These are phyloP conservation scores for Cryptops parisi DNA, from an alignment of 2,888 invertebrate species.

Conservation along the genomic window DNA sequence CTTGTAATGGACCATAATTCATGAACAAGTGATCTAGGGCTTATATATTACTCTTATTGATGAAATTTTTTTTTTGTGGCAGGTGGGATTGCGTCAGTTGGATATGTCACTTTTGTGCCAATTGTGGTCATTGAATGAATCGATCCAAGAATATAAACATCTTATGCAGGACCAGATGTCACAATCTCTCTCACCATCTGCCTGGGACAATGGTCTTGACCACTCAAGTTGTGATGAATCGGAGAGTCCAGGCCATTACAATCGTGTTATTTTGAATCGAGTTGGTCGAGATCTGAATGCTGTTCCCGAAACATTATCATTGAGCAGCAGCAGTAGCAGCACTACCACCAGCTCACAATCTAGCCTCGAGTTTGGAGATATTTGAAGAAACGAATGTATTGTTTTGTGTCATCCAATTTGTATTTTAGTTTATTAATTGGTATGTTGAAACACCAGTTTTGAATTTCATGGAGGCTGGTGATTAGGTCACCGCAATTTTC, in stretches of 20 bases:
- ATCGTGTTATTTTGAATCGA: not conserved
- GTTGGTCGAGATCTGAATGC: slow-evolving; percentile 8
- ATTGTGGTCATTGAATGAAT: slow-evolving; percentile 81
- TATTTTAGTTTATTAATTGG: not conserved
- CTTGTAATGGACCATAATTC: no score
- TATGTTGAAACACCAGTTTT: no score
- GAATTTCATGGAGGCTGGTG: no score
- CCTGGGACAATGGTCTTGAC: slow-evolving; percentile 19
- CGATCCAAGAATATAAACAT: slow-evolving; percentile 73
- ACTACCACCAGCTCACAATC: slow-evolving; percentile 17
- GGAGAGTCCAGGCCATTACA: slow-evolving; percentile 12
- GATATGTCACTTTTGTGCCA: slow-evolving; percentile 79
- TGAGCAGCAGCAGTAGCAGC: slow-evolving; percentile 14
- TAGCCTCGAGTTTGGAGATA: slow-evolving; percentile 18
- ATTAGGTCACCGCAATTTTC: no score
- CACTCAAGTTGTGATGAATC: slow-evolving; percentile 15
- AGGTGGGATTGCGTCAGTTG: slow-evolving; percentile 77
- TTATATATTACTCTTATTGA: not conserved
- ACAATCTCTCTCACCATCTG: slow-evolving; percentile 20
- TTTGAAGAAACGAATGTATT: slow-evolving; percentile 1
- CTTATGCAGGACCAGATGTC: slow-evolving; percentile 31
- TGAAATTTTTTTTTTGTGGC: slow-evolving; percentile 33
- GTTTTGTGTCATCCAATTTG: not conserved
- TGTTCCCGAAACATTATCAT: slow-evolving; percentile 13
- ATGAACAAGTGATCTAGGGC: no score